phyloP scores from a whole-genome alignment of 2,888 invertebrate species.

The Syrphus vitripennis region DNA sequence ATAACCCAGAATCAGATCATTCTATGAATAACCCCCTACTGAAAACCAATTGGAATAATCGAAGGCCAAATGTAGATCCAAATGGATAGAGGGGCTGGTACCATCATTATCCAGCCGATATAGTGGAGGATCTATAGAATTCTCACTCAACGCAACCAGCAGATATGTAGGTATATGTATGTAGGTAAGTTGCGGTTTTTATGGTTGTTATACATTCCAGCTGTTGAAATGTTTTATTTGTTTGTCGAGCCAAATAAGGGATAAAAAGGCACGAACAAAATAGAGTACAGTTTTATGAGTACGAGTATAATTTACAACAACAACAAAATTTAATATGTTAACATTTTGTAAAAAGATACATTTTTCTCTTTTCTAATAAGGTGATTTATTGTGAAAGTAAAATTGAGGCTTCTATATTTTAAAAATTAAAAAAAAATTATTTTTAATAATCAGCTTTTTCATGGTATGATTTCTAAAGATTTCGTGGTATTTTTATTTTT shows the following conservation, averaged over 20 bases:
- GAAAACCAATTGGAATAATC: slow-evolving; percentile 74
- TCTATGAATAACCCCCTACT: slow-evolving; percentile 65
- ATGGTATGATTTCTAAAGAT: neutral
- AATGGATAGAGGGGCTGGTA: slow-evolving; percentile 77
- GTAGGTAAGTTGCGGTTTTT: slow-evolving; percentile 48
- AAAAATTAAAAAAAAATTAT: slow-evolving; percentile 2
- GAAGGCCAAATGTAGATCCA: slow-evolving; percentile 80
- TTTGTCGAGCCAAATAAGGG: neutral
- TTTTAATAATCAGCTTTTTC: slow-evolving; percentile 7
- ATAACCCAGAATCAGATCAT: slow-evolving; percentile 50
- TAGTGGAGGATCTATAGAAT: slow-evolving; percentile 27
- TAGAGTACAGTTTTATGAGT: slow-evolving; percentile 1
- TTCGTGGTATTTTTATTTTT: no score
- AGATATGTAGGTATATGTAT: neutral
- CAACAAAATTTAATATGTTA: slow-evolving; percentile 5
- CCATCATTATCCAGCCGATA: neutral
- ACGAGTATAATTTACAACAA: neutral
- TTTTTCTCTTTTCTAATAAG: slow-evolving; percentile 14
- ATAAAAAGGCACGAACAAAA: neutral
- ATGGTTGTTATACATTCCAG: slow-evolving; percentile 71
- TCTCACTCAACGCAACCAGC: slow-evolving; percentile 55
- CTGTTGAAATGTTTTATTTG: slow-evolving; percentile 38
- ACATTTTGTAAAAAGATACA: neutral
- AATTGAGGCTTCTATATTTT: slow-evolving; percentile 61
- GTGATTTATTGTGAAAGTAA: slow-evolving; percentile 7